A percentile compares a stretch with the other conserved stretches of the same genome.
These are phyloP conservation scores for Notolepis coatsorum DNA, from an alignment of 2,797 vertebrate species.

Conservation along the genomic window DNA sequence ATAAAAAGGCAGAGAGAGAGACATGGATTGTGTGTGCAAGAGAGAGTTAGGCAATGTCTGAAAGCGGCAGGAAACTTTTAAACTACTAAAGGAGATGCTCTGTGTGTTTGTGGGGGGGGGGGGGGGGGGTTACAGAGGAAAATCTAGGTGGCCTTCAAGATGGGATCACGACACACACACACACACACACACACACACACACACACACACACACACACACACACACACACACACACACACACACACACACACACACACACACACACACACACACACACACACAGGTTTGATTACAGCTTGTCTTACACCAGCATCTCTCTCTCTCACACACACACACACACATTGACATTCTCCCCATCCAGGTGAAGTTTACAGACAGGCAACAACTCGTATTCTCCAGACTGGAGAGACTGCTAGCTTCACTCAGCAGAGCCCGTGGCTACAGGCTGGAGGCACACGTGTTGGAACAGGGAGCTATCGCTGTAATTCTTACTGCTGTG, in stretches of 20 bases:
- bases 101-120: not conserved
- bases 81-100: no score
- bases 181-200: constrained; percentile 32
- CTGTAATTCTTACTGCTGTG: constrained; percentile 32
- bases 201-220: constrained; percentile 33
- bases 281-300: no score
- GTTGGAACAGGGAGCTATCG: constrained; percentile 16
- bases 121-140: constrained; percentile 51
- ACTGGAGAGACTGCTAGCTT: not conserved
- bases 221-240: constrained; percentile 20
- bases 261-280: constrained; percentile 9
- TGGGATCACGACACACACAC: constrained; percentile 61
- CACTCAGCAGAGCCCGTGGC: constrained; percentile 42
- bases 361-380: constrained; percentile 37
- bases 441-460: constrained; percentile 24
- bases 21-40: constrained; percentile 15
- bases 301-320: no score
- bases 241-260: constrained; percentile 9
- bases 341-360: constrained; percentile 3
- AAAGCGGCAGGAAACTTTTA: no score
- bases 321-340: constrained; percentile 9
- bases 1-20: no score
- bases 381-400: constrained; percentile 52
- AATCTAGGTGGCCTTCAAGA: constrained; percentile 64
- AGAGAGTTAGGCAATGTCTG: constrained; percentile 20